Base-by-base conservation (phyloP, 1,140 invertebrate species). In the Brachionus rubens region DNA sequence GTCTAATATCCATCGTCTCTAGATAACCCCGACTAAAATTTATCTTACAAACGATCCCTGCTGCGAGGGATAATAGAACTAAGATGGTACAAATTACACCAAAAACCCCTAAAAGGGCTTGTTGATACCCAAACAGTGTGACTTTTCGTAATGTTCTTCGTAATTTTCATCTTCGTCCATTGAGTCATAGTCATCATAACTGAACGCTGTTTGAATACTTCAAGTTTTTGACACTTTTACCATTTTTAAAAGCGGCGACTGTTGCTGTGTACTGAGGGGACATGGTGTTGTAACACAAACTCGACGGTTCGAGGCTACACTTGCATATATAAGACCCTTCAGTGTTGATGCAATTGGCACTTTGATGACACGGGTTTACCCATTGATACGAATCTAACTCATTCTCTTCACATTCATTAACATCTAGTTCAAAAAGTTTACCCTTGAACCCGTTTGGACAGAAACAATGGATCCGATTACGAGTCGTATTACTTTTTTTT, bases 401-500 rank as follows among this genome's bases (percentile, higher is more conserved):
- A 16, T 26, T 59, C 24, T 65, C 59, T 24, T 4, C 30, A 33
- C 68, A 72, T 54, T 72, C 68, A 36, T 72, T 72, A 12, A 54
- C 68, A 54, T 72, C 68, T 50, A 50, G 14, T 72, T 72, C 68
- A 16, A 43, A 72, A 7, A 41, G 19, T 50, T 72, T 72, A 2
- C 68, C 68, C 46, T 48, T 72, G 12, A 50, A 72, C n/a, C 68
- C 68, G 16, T 72, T 50, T 2, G 68, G 68, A 72, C 68, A 72
- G 47, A 72, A 48, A 50, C 68, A 72, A 33, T 54, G 30, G n/a
- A 72, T 19, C 12, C 24, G 6, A 9, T 14, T 72, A 1, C 21
- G 7, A 10, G n/a, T 41, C 16, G 68, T 50, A 12, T 16, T 47
- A 10, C 47, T 70, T 24, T 12, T 24, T 28, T 26, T 70, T 62